A percentile compares a stretch with the other conserved stretches of the same genome.
These are phyloP conservation scores for Heteronetta atricapilla DNA, from an alignment of 2,113 vertebrate species.

Conservation along the genomic window DNA sequence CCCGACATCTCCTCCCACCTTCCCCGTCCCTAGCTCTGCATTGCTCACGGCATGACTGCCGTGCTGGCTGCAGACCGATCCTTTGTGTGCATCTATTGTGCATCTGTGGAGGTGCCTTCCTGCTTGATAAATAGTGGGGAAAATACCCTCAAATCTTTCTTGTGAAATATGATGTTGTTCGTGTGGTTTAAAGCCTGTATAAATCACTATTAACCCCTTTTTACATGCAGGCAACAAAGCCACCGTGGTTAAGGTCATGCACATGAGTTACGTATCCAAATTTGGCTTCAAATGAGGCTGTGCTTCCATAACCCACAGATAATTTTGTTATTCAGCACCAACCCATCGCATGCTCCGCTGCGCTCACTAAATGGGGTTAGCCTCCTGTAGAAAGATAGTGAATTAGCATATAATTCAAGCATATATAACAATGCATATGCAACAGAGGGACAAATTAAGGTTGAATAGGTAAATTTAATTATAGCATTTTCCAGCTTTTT, in stretches of 20 bases:
- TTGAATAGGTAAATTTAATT: neutral
- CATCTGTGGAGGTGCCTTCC: neutral
- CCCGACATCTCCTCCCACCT: accelerated
- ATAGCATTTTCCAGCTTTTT: neutral
- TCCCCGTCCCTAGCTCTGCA: accelerated
- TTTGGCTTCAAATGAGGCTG: neutral
- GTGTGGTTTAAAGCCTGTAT: neutral
- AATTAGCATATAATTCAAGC: neutral
- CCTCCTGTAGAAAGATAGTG: neutral
- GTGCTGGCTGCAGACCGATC: neutral
- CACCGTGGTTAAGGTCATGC: accelerated
- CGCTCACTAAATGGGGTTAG: neutral
- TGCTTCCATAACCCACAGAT: neutral
- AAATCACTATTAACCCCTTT: neutral
- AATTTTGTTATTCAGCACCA: neutral
- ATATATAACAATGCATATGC: neutral
- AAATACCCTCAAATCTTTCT: neutral
- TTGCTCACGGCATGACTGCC: accelerated
- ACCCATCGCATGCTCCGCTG: neutral
- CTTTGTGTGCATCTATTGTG: accelerated
- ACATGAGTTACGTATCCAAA: accelerated
- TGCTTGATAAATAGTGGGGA: neutral
- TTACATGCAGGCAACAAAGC: neutral
- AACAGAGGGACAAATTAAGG: neutral
- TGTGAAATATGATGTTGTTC: neutral